phyloP scores from a whole-genome alignment of 2,888 invertebrate genomes.

The Choreutis nemorana region DNA sequence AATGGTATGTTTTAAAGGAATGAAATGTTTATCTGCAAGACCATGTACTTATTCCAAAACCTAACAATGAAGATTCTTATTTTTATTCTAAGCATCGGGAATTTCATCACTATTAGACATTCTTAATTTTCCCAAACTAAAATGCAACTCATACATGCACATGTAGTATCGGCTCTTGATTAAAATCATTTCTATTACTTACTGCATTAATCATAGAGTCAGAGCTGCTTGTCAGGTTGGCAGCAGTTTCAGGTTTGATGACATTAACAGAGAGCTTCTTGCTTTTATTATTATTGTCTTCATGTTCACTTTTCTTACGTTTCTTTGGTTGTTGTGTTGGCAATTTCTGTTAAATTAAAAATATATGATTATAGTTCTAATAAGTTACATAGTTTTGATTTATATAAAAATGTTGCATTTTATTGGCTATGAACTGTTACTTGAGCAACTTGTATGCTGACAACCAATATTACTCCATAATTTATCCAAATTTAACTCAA shows the following conservation, averaged over 20 bases:
- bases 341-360: conserved; percentile 25
- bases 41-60: too few relatives aligned
- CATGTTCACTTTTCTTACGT: conserved; percentile 48
- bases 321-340: conserved; percentile 32
- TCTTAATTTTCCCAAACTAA: too few relatives aligned
- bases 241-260: conserved; percentile 22
- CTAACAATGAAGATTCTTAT: too few relatives aligned
- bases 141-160: too few relatives aligned
- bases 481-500: too few relatives aligned
- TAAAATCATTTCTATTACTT: conserved; percentile 15
- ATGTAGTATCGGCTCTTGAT: too few relatives aligned
- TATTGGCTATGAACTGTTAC: background rate
- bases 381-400: background rate
- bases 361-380: background rate
- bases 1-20: too few relatives aligned
- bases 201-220: conserved; percentile 29
- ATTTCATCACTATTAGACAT: too few relatives aligned
- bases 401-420: background rate
- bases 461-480: too few relatives aligned
- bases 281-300: conserved; percentile 34
- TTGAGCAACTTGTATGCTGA: too few relatives aligned
- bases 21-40: too few relatives aligned
- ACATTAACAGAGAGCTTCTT: conserved; percentile 24
- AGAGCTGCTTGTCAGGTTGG: conserved; percentile 14
- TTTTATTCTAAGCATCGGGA: too few relatives aligned